Conservation (phyloP, 2,888 invertebrate species). For the Lucinisca nassula region DNA sequence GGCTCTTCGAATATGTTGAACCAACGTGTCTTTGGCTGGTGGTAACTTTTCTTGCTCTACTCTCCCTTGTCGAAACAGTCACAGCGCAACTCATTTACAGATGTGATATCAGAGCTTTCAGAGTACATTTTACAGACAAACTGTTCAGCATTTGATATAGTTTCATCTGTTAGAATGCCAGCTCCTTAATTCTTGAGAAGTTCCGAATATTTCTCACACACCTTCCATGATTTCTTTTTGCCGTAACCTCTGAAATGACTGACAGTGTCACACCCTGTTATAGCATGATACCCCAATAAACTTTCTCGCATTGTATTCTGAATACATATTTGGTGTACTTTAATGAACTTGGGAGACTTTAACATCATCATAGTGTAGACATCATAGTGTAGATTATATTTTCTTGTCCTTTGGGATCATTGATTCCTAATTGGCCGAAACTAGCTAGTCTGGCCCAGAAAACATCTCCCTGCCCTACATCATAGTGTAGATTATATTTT, state of each 20-base stretch:
- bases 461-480: too few relatives aligned
- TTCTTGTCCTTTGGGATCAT: too few relatives aligned
- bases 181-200: not conserved
- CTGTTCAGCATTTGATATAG: not conserved
- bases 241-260: conserved; percentile 1
- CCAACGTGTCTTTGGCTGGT: conserved; percentile 1
- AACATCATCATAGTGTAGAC: not conserved
- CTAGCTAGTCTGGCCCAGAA: too few relatives aligned
- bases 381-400: too few relatives aligned
- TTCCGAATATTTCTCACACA: not conserved
- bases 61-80: not conserved
- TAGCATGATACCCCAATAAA: conserved; percentile 1
- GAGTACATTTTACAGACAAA: not conserved
- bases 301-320: not conserved
- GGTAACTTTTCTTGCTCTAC: not conserved
- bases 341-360: not conserved
- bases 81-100: conserved; percentile 4
- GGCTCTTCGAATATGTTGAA: conserved; percentile 1
- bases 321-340: not conserved
- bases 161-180: not conserved
- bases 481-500: too few relatives aligned
- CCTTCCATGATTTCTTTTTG: conserved; percentile 1
- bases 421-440: too few relatives aligned
- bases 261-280: not conserved
- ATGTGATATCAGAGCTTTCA: not conserved